Evolutionary conservation across 2,113 vertebrate genomes (phyloP), one percentile per base, ranked within the genome.

Genomic region (Gallinago undulata): DNA sequence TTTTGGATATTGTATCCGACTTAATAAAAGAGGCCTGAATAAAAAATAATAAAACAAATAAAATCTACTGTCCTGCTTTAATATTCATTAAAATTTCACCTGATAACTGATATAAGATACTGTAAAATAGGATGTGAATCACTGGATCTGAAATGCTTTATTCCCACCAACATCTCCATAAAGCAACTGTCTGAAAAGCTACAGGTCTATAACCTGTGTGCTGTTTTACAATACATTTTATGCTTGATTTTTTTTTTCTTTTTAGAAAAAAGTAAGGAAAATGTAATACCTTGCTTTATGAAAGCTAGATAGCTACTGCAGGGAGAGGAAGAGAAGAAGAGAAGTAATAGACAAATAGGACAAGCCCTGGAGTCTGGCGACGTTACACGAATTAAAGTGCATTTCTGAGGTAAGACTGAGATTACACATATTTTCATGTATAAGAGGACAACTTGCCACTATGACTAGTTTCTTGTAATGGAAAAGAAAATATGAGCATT

Each of bases 51-150:
- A 91, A 93, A 91, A 48, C 35, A 59, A 90, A 84, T 87, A 91
- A 93, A 87, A 43, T 35, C 74, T 82, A 84, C 39, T 45, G 48
- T 41, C 48, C 48, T 76, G 76, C 72, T 92, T 87, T 93, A 87
- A 95, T 84, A 92, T 89, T 92, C 64, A 94, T 89, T 92, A 88
- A 87, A 86, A 87, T 82, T 94, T 95, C 53, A 93, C 35, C 19
- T 2, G 8, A 72, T 59, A 94, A 75, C 73, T 68, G 91, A 84
- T 91, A 41, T 21, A 82, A 87, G 80, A 91, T 50, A 87, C 43
- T 16, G 35, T 64, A 57, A 64, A 82, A 73, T 91, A 89, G 53
- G 91, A 95, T 63, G 69, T 66, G 56, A 57, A 84, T n/a, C 0
- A 6, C 39, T 87, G 59, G 35, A 89, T 39, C 56, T 75, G 56